These are phyloP conservation scores for Oscheius sp. DNA, from an alignment of 1,140 invertebrate species.

Conservation along the genomic window DNA sequence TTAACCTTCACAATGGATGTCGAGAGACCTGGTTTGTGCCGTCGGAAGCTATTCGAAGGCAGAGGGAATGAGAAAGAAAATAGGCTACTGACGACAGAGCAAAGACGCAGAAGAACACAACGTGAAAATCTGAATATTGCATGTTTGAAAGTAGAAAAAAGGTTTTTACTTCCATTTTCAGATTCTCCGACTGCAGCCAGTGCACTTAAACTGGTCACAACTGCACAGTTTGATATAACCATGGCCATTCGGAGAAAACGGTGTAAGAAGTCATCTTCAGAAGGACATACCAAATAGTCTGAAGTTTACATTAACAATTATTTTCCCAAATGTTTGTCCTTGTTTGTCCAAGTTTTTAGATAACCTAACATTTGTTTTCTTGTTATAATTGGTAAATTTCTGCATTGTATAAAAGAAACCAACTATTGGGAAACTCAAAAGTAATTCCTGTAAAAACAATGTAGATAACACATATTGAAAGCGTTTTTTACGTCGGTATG, in stretches of 20 bases:
- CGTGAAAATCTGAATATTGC: constrained; percentile 49
- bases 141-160: neutral
- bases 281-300: constrained; percentile 7
- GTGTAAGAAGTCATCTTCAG: neutral
- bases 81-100: constrained; percentile 50
- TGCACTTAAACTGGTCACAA: constrained; percentile 44
- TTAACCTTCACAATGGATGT: neutral
- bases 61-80: constrained; percentile 39
- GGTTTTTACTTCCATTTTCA: constrained; percentile 47
- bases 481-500: no score
- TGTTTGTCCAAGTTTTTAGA: no score
- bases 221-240: constrained; percentile 44
- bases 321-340: no score
- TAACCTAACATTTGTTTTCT: no score
- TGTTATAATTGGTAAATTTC: no score
- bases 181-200: constrained; percentile 54
- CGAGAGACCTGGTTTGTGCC: constrained; percentile 10
- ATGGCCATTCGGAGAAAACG: constrained; percentile 21
- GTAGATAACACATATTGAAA: no score
- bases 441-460: no score
- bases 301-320: neutral
- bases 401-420: no score
- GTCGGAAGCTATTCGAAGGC: neutral
- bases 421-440: no score
- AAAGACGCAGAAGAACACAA: constrained; percentile 57